Evolutionary conservation across 2,888 invertebrate species (phyloP).

Genomic region (Bombylius discolor): DNA sequence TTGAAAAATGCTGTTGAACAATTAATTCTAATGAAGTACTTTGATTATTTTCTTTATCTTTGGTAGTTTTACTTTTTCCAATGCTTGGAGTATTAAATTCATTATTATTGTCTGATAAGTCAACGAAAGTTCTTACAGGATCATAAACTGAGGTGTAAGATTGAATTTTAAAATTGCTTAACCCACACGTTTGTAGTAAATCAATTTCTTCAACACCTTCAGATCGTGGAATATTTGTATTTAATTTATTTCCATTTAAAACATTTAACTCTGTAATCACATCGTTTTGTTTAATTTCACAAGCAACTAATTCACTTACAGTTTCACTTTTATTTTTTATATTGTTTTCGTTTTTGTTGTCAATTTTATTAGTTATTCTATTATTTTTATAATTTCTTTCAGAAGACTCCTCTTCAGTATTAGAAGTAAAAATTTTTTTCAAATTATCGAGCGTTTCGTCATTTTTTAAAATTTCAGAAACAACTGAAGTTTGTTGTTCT

Average conservation of each 20-base stretch:
- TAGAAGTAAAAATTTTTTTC: constrained; percentile 15
- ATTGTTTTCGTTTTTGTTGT: too few relatives aligned
- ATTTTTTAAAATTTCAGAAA: background rate
- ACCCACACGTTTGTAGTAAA: constrained; percentile 26
- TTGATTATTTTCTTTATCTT: too few relatives aligned
- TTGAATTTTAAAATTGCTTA: constrained; percentile 29
- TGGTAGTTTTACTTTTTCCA: too few relatives aligned
- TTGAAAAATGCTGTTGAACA: too few relatives aligned
- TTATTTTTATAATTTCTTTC: background rate
- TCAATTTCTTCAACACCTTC: constrained; percentile 20
- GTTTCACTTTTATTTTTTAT: too few relatives aligned
- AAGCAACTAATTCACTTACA: too few relatives aligned
- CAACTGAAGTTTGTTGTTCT: too few relatives aligned
- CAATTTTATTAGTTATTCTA: background rate
- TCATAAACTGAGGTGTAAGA: constrained; percentile 8
- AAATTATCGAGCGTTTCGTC: background rate
- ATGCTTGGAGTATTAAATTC: too few relatives aligned
- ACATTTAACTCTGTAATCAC: constrained; percentile 28
- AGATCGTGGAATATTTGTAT: constrained; percentile 23
- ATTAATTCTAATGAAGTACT: too few relatives aligned
- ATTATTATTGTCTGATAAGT: background rate
- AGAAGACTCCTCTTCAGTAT: constrained; percentile 19
- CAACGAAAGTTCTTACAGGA: constrained; percentile 4
- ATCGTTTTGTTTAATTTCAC: constrained; percentile 12
- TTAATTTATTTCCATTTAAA: constrained; percentile 25